Conservation (phyloP, 2,888 invertebrate genomes). For the Gymnosoma rotundatum region DNA sequence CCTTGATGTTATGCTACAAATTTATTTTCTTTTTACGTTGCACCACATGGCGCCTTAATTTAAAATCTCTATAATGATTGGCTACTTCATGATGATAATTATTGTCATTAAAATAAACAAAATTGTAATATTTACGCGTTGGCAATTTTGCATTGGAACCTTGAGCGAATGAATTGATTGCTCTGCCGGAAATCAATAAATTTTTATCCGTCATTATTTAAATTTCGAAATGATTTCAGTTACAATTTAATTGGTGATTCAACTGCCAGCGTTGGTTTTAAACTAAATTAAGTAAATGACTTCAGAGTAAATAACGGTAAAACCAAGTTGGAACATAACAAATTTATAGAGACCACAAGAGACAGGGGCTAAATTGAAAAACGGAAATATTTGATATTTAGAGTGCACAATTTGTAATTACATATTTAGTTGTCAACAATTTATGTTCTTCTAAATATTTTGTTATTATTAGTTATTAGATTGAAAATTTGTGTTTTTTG, state of each 20-base stretch:
- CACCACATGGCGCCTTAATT: constrained; percentile 67
- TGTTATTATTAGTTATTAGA: constrained; percentile 51
- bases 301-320: not conserved
- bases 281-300: constrained; percentile 48
- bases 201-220: constrained; percentile 54
- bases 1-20: constrained; percentile 53
- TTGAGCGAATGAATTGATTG: constrained; percentile 71
- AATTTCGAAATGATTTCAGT: not conserved
- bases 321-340: not conserved
- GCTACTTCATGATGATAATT: constrained; percentile 78
- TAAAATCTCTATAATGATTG: constrained; percentile 80
- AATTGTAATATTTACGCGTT: constrained; percentile 75
- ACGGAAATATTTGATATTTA: not conserved
- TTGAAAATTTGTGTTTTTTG: constrained; percentile 47
- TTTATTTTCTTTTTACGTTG: constrained; percentile 48
- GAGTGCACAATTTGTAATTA: not conserved
- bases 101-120: constrained; percentile 67
- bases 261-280: constrained; percentile 43
- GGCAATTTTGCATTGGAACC: constrained; percentile 72
- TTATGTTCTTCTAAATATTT: constrained; percentile 6
- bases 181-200: constrained; percentile 73
- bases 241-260: constrained; percentile 41
- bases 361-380: not conserved
- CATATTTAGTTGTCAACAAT: constrained; percentile 23
- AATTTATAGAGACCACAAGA: not conserved